These are phyloP conservation scores for Hippocampus zosterae DNA, from an alignment of 2,113 vertebrate genomes.

Conservation along the genomic window DNA sequence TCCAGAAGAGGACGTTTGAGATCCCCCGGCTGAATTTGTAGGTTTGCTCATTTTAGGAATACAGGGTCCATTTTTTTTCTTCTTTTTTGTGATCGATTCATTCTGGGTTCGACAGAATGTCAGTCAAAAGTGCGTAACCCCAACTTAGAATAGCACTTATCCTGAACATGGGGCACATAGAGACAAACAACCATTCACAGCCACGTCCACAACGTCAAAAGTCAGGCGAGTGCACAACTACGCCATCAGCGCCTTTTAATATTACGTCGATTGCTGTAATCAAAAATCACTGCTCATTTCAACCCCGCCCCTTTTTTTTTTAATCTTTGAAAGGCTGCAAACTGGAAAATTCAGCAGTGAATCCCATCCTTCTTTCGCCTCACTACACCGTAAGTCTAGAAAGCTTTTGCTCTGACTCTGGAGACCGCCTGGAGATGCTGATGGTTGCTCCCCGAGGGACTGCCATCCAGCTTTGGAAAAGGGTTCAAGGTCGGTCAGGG, in stretches of 20 bases:
- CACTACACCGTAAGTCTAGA: slow-evolving; percentile 41
- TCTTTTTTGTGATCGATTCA: neutral
- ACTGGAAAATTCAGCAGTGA: neutral
- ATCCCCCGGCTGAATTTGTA: neutral
- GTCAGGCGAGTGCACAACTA: too few species aligned
- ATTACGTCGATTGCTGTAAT: too few species aligned
- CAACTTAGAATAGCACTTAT: too few species aligned
- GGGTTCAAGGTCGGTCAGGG: slow-evolving; percentile 11
- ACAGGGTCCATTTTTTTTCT: neutral
- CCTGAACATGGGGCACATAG: too few species aligned
- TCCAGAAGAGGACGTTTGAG: neutral
- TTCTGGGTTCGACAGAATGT: neutral
- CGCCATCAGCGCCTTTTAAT: too few species aligned
- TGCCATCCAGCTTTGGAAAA: neutral
- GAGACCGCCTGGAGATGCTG: slow-evolving; percentile 22
- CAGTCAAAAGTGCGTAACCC: too few species aligned
- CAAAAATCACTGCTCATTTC: too few species aligned
- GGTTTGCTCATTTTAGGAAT: neutral
- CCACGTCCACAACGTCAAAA: too few species aligned
- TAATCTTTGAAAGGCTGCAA: neutral
- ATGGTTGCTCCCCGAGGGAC: slow-evolving; percentile 12
- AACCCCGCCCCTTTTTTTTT: too few species aligned
- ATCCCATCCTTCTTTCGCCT: neutral
- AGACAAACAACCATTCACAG: too few species aligned
- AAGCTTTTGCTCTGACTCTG: slow-evolving; percentile 36